These are phyloP conservation scores for Scrobipalpa costella DNA, from an alignment of 2,888 invertebrate genomes.

Conservation along the genomic window DNA sequence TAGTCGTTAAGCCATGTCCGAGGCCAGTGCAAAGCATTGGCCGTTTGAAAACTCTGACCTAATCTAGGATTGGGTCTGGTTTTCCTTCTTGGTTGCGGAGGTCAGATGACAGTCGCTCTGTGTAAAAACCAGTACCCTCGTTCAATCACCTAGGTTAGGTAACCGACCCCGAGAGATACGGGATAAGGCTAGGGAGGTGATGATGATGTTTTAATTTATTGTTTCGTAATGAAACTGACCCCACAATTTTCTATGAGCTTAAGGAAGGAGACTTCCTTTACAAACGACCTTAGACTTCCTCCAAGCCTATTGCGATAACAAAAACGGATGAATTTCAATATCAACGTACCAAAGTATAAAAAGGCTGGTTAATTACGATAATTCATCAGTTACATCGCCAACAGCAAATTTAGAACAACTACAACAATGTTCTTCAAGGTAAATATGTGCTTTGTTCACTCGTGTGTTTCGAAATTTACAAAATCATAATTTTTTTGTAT, in stretches of 20 bases:
- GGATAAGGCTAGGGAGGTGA: too few relatives aligned
- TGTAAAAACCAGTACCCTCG: too few relatives aligned
- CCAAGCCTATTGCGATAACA: conserved; percentile 31
- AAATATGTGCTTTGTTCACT: conserved; percentile 29
- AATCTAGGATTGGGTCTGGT: too few relatives aligned
- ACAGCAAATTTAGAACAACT: conserved; percentile 39
- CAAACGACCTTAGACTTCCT: conserved; percentile 34
- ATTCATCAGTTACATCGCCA: conserved; percentile 46
- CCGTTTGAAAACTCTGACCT: too few relatives aligned
- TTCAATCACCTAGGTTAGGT: too few relatives aligned
- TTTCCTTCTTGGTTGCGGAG: too few relatives aligned
- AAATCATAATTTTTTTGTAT: background rate
- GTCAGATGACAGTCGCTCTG: too few relatives aligned
- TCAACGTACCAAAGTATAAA: conserved; percentile 44
- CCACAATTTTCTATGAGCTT: conserved; percentile 1
- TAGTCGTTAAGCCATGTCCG: too few relatives aligned
- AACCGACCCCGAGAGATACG: too few relatives aligned
- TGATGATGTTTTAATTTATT: too few relatives aligned
- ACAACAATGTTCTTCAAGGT: conserved; percentile 59
- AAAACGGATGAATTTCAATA: conserved; percentile 27
- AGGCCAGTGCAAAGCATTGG: too few relatives aligned
- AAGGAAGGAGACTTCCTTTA: conserved; percentile 36
- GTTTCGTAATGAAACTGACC: background rate
- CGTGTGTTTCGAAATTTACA: background rate
- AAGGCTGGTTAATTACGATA: conserved; percentile 35